Base-by-base conservation (phyloP, 1,140 invertebrate species). In the Drosophila persimilis region DNA sequence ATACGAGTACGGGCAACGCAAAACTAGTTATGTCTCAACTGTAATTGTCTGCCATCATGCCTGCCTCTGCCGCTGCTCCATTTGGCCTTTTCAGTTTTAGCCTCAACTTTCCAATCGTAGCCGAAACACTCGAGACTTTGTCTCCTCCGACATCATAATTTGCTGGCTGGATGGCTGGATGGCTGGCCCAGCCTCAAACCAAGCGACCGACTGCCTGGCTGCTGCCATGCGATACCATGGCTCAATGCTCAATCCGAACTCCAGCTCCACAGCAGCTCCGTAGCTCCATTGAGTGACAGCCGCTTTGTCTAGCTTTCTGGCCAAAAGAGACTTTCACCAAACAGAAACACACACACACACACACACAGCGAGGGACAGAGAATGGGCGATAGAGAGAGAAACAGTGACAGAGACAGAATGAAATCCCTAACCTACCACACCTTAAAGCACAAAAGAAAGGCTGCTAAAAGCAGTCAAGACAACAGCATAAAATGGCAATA, bases 361-460 rank as follows among this genome's bases (percentile, higher is more conserved):
- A 24, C n/a, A 29, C 3, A 31, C 6, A 43, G 35, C 0, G 17
- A 17, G 17, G 17, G 17, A 20, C 20, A 39, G 39, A 17, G 11
- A 22, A 41, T 7, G 24, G 26, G 50, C 35, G 43, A 46, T 24
- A 6, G 47, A 66, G 26, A 54, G 35, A 54, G 35, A 54, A 13
- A 47, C 15, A 55, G 29, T 47, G 45, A 24, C n/a, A 26, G 41
- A 66, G 20, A 59, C 43, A 51, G 13, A 48, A 67, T 39, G 41
- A 69, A 86, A 72, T 62, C 77, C 81, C 81, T 85, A 85, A 85
- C 81, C 81, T 85, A 85, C 81, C 81, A 85, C 81, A 85, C 81
- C 81, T 85, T 47, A 56, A 47, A 66, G 63, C 57, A 55, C 50
- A 20, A n/a, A 47, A 29, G 31, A 47, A 51, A 77, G 64, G 35